phyloP scores from a whole-genome alignment of 2,797 vertebrate species.

The Micrastur ruficollis region DNA sequence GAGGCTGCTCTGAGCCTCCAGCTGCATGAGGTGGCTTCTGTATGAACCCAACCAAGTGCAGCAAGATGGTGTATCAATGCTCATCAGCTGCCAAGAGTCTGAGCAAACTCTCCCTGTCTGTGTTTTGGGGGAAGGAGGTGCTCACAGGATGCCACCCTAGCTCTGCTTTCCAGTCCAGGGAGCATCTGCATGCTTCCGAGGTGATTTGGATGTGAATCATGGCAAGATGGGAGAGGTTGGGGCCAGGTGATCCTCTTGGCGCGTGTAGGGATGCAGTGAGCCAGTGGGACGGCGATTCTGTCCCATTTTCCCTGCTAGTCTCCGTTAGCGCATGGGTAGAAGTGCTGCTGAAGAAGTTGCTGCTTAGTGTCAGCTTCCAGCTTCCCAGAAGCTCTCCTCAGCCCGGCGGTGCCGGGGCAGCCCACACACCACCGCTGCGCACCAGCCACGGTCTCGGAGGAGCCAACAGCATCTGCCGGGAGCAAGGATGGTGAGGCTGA shows the following conservation, averaged over 20 bases:
- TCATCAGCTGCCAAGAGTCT: neutral
- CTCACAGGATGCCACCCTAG: neutral
- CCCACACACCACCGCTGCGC: fast-evolving
- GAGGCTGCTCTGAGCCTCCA: neutral
- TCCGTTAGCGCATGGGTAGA: neutral
- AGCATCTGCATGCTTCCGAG: neutral
- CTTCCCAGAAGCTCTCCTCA: neutral
- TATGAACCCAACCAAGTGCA: neutral
- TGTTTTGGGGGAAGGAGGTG: neutral
- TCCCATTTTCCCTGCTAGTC: neutral
- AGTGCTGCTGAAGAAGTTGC: neutral
- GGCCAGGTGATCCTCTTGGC: neutral
- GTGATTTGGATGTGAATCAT: neutral
- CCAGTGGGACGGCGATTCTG: neutral
- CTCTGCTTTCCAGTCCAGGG: neutral
- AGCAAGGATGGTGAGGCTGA: neutral
- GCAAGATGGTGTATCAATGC: neutral
- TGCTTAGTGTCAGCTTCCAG: neutral
- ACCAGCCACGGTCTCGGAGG: neutral
- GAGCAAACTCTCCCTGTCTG: neutral
- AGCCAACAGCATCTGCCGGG: neutral
- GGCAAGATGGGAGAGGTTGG: neutral
- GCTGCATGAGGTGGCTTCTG: neutral
- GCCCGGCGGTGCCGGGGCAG: neutral
- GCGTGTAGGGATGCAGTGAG: neutral